Evolutionary conservation across 2,797 vertebrate genomes (phyloP).

Genomic region (Podarcis lilfordi): DNA sequence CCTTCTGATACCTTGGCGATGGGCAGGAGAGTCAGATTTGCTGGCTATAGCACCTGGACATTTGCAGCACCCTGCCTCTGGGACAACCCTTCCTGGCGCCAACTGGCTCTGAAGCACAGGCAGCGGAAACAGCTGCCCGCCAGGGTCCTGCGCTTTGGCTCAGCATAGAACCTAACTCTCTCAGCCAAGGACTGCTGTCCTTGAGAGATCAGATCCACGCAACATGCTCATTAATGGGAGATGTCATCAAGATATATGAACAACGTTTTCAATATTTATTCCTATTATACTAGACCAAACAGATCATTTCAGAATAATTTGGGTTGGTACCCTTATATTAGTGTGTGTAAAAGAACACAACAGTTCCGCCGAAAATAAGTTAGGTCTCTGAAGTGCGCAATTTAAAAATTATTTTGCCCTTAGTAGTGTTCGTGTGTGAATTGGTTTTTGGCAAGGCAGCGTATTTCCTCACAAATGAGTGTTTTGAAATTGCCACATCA

Average conservation of each 20-base stretch:
- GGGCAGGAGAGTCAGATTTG: not conserved
- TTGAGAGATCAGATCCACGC: not conserved
- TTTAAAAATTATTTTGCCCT: constrained; percentile 27
- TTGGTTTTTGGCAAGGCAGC: constrained; percentile 55
- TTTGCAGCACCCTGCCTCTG: not conserved
- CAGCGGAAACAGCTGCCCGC: no score
- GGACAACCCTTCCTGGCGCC: not conserved
- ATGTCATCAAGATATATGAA: constrained; percentile 23
- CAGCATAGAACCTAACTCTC: not conserved
- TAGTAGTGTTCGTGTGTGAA: constrained; percentile 21
- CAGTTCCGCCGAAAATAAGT: constrained; percentile 19
- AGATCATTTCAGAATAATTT: constrained; percentile 35
- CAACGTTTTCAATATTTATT: not conserved
- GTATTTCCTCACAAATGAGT: constrained; percentile 33
- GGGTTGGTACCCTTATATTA: constrained; percentile 36
- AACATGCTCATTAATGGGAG: constrained; percentile 12
- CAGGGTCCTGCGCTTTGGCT: not conserved
- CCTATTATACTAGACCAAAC: constrained; percentile 15
- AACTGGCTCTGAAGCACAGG: not conserved
- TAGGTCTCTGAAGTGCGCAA: constrained; percentile 25
- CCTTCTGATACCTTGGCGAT: not conserved
- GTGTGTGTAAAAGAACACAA: constrained; percentile 28
- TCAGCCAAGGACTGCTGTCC: not conserved
- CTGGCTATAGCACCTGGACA: not conserved
- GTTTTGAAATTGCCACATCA: constrained; percentile 35